Evolutionary conservation across 2,797 vertebrate species (phyloP), one percentile per base, ranked within the genome.

Genomic region (Cyprinella venusta): DNA sequence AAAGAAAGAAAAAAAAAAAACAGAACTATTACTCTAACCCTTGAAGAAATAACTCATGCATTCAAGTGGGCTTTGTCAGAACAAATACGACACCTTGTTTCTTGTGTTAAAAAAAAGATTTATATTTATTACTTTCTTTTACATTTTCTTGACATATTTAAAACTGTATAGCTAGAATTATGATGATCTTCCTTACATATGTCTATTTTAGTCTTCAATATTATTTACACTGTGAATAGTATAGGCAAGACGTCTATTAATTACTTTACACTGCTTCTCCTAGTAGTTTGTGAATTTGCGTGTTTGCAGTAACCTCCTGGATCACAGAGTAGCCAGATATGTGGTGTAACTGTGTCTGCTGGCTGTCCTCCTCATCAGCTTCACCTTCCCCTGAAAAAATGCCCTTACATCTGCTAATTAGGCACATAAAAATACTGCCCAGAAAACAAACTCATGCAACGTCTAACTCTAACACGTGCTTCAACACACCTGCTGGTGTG

Each of bases 371-470:
- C 85, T 79, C 78, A 88, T 90, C 83, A 86, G 84, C 88, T 83
- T 88, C 84, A 89, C 88, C 81, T 87, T 78, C 68, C 45, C 64
- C 76, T 68, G 82, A 76, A 76, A 85, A 50, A 79, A 13, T 52
- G 65, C 84, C 87, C 88, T 85, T 84, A 80, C 67, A 50, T 36
- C 84, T 84, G 74, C 79, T 88, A 85, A 90, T 91, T 90, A 90
- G 85, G 72, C 81, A 87, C 69, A 87, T 24, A 83, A 71, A 86
- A 61, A 80, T 33, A 16, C 74, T 85, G 81, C 52, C 33, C 76
- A 36, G 38, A n/a, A 59, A 70, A 50, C 21, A 26, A 83, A 63
- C 54, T 68, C 13, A 76, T 38, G 52, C 21, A 48, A 12, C 19
- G 9, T 81, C 16, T n/a, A 77, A 15, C 18, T 71, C 40, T 69